Conservation (phyloP, 2,888 invertebrate species). For the Chalcosyrphus nemorum region DNA sequence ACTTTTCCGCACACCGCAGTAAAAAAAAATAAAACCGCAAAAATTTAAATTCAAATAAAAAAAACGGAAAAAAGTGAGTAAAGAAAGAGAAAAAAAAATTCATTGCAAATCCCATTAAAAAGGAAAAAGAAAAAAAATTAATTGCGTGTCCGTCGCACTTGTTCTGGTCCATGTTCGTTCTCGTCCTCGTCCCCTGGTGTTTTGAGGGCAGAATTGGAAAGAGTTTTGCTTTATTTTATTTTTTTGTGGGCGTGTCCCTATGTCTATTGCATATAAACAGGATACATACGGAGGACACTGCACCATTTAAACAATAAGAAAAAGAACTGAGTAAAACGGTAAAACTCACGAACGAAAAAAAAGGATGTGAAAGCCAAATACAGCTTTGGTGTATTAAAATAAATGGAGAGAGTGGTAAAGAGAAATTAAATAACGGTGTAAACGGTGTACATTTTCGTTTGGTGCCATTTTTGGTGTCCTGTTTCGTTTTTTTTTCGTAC, state of each 20-base stretch:
- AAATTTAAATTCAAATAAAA: conserved; percentile 6
- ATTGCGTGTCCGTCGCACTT: conserved; percentile 68
- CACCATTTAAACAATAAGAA: conserved; percentile 9
- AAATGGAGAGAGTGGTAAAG: neutral
- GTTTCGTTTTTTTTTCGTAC: no score
- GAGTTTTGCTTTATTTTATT: neutral
- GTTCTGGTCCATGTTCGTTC: conserved; percentile 28
- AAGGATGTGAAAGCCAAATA: neutral
- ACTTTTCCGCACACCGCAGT: conserved; percentile 26
- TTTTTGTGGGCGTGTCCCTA: conserved; percentile 24
- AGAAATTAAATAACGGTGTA: conserved; percentile 39
- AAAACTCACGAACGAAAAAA: neutral
- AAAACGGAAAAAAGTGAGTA: neutral
- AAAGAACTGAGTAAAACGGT: no score
- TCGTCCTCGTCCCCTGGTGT: neutral
- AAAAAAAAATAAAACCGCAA: conserved; percentile 1
- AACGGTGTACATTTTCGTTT: conserved; percentile 13
- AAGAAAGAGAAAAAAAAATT: neutral
- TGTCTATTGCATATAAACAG: conserved; percentile 18
- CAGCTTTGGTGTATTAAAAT: conserved; percentile 4
- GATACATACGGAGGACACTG: conserved; percentile 27
- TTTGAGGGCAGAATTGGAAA: conserved; percentile 1
- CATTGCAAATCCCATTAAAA: conserved; percentile 12
- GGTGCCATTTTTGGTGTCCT: conserved; percentile 3
- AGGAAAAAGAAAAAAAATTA: conserved; percentile 25